Evolutionary conservation across 2,888 invertebrate species (phyloP).

Genomic region (Villa cingulata): DNA sequence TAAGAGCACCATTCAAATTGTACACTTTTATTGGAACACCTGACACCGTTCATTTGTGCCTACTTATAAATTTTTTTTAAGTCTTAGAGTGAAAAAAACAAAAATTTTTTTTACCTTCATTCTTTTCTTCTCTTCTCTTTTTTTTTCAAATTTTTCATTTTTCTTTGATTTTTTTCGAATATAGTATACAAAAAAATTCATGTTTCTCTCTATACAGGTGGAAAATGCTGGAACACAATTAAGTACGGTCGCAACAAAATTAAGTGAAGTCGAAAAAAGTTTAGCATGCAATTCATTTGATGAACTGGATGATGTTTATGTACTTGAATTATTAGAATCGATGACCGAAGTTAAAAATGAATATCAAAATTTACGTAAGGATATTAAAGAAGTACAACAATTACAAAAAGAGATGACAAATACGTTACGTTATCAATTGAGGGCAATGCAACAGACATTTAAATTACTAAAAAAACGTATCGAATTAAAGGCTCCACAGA

Average conservation of each 20-base stretch:
- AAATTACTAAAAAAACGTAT: conserved; percentile 57
- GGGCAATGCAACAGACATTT: conserved; percentile 54
- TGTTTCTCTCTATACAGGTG: conserved; percentile 40
- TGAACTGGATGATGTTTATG: conserved; percentile 46
- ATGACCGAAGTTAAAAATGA: conserved; percentile 67
- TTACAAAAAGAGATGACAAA: conserved; percentile 63
- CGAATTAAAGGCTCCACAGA: conserved; percentile 37
- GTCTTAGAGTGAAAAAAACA: too few species aligned
- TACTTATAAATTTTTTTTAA: too few species aligned
- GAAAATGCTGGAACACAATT: conserved; percentile 59
- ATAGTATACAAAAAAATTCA: too few species aligned
- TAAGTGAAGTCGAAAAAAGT: conserved; percentile 53
- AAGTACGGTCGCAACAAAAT: conserved; percentile 58
- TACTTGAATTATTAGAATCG: conserved; percentile 58
- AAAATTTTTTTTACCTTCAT: too few species aligned
- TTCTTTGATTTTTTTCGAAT: not conserved
- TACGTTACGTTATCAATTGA: conserved; percentile 56
- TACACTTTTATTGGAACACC: too few species aligned
- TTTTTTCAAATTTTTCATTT: too few species aligned
- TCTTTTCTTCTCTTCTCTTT: too few species aligned
- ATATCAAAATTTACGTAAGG: conserved; percentile 63
- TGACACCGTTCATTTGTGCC: too few species aligned
- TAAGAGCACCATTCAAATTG: too few species aligned
- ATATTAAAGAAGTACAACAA: conserved; percentile 66
- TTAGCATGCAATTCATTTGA: conserved; percentile 19